Evolutionary conservation across 2,113 vertebrate genomes (phyloP).

Genomic region (Gymnarchus niloticus): DNA sequence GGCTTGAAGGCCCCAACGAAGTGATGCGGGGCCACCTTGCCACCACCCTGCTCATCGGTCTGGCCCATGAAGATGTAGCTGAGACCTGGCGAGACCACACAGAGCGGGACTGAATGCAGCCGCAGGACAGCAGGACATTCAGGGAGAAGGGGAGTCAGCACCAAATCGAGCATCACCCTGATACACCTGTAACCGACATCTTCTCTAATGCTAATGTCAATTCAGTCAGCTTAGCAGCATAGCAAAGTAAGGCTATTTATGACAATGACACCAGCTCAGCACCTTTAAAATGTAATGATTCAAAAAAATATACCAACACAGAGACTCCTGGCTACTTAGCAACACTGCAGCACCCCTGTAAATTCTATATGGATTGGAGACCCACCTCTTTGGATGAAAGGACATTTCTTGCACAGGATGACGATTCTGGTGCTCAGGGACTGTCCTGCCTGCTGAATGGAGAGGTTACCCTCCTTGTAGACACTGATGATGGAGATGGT

Average conservation of each 20-base stretch:
- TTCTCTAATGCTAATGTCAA: no score
- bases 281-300: no score
- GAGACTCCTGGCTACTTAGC: neutral
- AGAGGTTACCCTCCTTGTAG: conserved; percentile 86
- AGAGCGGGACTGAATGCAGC: conserved; percentile 42
- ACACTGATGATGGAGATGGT: conserved; percentile 89
- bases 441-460: conserved; percentile 93
- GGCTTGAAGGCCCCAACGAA: conserved; percentile 87
- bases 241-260: no score
- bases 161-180: neutral
- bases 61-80: conserved; percentile 98
- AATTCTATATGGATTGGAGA: neutral
- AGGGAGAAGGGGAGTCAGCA: conserved; percentile 55
- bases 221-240: no score
- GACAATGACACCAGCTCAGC: no score
- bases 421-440: conserved; percentile 87
- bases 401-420: conserved; percentile 90
- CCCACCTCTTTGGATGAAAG: conserved; percentile 87
- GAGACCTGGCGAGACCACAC: conserved; percentile 75
- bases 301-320: no score
- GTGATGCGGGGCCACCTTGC: conserved; percentile 81
- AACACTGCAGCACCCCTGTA: neutral
- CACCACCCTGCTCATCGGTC: conserved; percentile 82
- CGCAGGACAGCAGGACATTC: conserved; percentile 51
- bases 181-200: neutral